Base-by-base conservation (phyloP, 64 coral and sea anemone species). In the Actinia tenebrosa region DNA sequence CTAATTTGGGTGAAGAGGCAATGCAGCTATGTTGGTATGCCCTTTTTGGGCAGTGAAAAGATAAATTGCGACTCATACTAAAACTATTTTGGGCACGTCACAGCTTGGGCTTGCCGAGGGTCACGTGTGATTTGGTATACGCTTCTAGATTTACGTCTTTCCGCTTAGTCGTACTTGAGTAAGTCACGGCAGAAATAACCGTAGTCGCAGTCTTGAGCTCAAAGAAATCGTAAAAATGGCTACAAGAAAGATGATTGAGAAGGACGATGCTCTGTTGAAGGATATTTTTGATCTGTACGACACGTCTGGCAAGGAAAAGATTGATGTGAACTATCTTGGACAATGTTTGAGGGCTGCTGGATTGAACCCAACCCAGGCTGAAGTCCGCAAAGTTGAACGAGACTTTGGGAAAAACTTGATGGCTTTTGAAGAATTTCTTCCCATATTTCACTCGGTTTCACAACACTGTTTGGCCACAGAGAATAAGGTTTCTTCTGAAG, bases 281-380 rank as follows among this genome's bases (percentile, higher is more conserved):
- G 96, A 98, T 27, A 94, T 98, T 8, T 98, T 98, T 44, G 83
- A 89, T 20, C 90, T 98, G 26, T 98, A 98, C 78, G 96, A 98
- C 58, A 98, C 88, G 11, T 92, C 90, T 56, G 96, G 96, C 59
- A 80, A 84, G 23, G 96, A 95, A 44, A 98, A 79, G 62, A 95
- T 98, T 9, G 88, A 84, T 11, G 85, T 92, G 17, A 79, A 56
- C 54, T 78, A 94, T 71, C 89, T 98, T 56, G 93, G 93, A 13
- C 93, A 98, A 79, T 93, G 91, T 84, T 37, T 95, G 20, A 78
- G 96, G 84, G 88, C 96, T 37, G 89, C 93, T 5, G 93, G 93
- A 60, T 68, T 94, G 3, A 98, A 98, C 30, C 96, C 96, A 19
- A 98, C 96, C 30, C 89, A 98, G 80, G 82, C 87, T 16, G 96